Percentiles rank a stretch among this genome's conserved stretches.
These are phyloP conservation scores for Drosophila obscura DNA, from an alignment of 1,140 invertebrate species.

Conservation along the genomic window DNA sequence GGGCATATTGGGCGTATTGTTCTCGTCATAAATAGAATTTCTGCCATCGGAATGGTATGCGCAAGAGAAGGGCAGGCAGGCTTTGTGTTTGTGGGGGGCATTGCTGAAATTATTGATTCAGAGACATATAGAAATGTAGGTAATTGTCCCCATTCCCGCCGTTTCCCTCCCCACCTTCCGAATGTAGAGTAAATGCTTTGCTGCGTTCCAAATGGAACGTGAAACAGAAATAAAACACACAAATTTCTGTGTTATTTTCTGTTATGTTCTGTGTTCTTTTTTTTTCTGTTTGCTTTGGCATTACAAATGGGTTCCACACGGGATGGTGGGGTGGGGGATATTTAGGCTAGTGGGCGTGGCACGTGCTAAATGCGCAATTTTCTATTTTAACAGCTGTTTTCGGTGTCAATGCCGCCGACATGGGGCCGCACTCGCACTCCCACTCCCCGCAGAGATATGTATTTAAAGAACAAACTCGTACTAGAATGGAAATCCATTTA, in stretches of 20 bases:
- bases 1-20: slow-evolving; percentile 2
- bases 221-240: slow-evolving; percentile 38
- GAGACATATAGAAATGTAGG: not conserved
- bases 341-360: slow-evolving; percentile 1
- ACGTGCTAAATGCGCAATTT: slow-evolving; percentile 66
- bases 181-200: slow-evolving; percentile 65
- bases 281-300: slow-evolving; percentile 58
- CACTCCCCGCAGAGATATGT: not conserved
- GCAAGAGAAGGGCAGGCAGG: too few relatives aligned
- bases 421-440: slow-evolving; percentile 12
- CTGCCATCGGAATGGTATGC: too few relatives aligned
- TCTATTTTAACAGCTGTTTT: slow-evolving; percentile 74
- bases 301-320: slow-evolving; percentile 55
- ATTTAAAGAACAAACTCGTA: slow-evolving; percentile 31
- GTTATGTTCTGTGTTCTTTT: slow-evolving; percentile 42
- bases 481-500: slow-evolving; percentile 22
- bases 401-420: slow-evolving; percentile 42
- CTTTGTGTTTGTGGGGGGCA: slow-evolving; percentile 6
- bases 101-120: slow-evolving; percentile 32
- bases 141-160: not conserved
- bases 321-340: slow-evolving; percentile 24
- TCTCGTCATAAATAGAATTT: slow-evolving; percentile 16
- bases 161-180: not conserved
- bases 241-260: slow-evolving; percentile 50
- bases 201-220: slow-evolving; percentile 14